Conservation (phyloP, 1,140 invertebrate species). For the Listronotus bonariensis region DNA sequence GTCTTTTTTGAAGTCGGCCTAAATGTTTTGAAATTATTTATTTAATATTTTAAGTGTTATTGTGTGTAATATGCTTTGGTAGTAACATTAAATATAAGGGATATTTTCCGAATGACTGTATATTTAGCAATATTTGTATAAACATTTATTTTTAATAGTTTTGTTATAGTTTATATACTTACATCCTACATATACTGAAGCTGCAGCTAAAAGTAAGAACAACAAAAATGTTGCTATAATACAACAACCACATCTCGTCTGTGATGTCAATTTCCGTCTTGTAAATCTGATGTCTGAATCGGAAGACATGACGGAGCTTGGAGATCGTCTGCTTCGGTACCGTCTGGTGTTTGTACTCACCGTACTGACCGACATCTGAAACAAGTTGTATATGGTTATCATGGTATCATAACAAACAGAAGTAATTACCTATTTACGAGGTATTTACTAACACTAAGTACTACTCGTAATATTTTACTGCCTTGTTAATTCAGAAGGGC, state of each 20-base stretch:
- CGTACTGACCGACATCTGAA: conserved; percentile 53
- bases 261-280: conserved; percentile 75
- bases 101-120: no score
- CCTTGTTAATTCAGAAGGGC: no score
- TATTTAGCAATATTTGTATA: no score
- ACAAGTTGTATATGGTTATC: conserved; percentile 11
- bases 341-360: conserved; percentile 45
- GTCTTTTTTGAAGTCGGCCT: no score
- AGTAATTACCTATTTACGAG: neutral
- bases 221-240: conserved; percentile 81
- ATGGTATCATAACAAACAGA: conserved; percentile 6
- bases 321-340: conserved; percentile 59
- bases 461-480: neutral
- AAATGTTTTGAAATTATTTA: no score
- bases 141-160: neutral
- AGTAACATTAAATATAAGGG: no score
- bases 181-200: conserved; percentile 87
- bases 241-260: conserved; percentile 82
- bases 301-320: conserved; percentile 78
- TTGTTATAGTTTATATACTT: conserved; percentile 58
- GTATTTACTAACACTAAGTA: neutral
- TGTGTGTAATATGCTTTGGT: no score
- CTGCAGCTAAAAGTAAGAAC: conserved; percentile 76
- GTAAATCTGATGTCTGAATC: conserved; percentile 86
- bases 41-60: no score